Evolutionary conservation across 2,113 vertebrate species (phyloP).

Genomic region (Hyperopisus bebe): DNA sequence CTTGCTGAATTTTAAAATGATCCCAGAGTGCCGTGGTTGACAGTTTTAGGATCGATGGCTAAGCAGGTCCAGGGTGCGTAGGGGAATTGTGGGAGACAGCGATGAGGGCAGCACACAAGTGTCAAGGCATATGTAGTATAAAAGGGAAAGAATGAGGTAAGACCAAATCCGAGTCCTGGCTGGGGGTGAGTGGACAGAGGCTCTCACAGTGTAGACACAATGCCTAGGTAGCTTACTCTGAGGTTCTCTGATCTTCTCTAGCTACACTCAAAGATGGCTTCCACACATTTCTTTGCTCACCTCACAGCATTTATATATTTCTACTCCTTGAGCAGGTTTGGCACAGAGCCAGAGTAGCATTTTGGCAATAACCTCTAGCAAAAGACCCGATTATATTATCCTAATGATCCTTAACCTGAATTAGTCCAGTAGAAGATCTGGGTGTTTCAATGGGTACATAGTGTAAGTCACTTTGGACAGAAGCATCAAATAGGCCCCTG

Average conservation of each 20-base stretch:
- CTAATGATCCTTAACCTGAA: background rate
- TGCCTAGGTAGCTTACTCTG: background rate
- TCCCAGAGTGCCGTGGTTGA: background rate
- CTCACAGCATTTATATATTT: background rate
- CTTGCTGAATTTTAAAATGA: background rate
- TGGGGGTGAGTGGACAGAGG: background rate
- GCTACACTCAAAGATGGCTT: background rate
- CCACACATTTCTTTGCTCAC: background rate
- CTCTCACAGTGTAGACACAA: too few relatives aligned
- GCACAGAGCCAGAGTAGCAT: background rate
- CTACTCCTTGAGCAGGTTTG: background rate
- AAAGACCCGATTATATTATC: background rate
- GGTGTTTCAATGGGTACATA: background rate
- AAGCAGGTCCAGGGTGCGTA: background rate
- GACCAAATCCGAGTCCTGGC: background rate
- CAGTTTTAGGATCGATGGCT: background rate
- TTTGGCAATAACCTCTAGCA: background rate
- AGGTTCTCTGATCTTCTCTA: conserved; percentile 13
- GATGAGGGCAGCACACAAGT: background rate
- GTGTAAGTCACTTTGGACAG: background rate
- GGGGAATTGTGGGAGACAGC: background rate
- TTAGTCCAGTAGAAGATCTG: background rate
- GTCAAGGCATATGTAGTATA: background rate
- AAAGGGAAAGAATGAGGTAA: background rate
- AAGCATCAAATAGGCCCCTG: background rate